These are phyloP conservation scores for Dinomys branickii DNA, from an alignment of 2,113 vertebrate genomes.

Conservation along the genomic window DNA sequence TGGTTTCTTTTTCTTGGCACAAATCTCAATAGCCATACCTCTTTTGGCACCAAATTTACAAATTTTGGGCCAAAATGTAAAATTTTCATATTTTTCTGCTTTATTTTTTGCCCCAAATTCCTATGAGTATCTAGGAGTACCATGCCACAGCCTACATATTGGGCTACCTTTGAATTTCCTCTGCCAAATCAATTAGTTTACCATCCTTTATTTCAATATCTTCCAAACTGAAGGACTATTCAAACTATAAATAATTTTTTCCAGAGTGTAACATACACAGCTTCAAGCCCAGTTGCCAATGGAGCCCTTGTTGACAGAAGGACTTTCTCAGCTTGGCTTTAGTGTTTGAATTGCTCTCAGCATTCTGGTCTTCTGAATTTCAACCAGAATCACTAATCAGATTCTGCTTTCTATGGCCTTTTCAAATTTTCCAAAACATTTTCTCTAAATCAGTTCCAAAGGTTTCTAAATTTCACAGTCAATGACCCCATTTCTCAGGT, in stretches of 20 bases:
- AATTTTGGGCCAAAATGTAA: background rate
- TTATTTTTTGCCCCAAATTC: background rate
- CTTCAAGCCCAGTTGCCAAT: background rate
- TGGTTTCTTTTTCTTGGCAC: background rate
- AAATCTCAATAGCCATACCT: background rate
- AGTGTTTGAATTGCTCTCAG: background rate
- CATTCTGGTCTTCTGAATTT: background rate
- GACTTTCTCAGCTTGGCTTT: background rate
- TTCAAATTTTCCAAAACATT: background rate
- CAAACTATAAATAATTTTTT: background rate
- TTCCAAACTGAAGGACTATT: background rate
- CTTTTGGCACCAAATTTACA: background rate
- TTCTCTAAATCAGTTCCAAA: background rate
- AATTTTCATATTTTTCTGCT: background rate
- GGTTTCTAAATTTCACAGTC: background rate
- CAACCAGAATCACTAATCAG: background rate
- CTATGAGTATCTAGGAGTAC: background rate
- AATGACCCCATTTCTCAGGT: background rate
- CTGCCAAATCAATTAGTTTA: background rate
- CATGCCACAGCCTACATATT: background rate
- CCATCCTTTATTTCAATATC: background rate
- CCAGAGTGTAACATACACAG: background rate
- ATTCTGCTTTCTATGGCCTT: background rate
- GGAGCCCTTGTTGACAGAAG: background rate
- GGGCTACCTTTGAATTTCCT: background rate